Percentiles rank a stretch among this genome's conserved stretches.
phyloP scores from a whole-genome alignment of 1,140 invertebrate genomes.

The Drosophila aff. region DNA sequence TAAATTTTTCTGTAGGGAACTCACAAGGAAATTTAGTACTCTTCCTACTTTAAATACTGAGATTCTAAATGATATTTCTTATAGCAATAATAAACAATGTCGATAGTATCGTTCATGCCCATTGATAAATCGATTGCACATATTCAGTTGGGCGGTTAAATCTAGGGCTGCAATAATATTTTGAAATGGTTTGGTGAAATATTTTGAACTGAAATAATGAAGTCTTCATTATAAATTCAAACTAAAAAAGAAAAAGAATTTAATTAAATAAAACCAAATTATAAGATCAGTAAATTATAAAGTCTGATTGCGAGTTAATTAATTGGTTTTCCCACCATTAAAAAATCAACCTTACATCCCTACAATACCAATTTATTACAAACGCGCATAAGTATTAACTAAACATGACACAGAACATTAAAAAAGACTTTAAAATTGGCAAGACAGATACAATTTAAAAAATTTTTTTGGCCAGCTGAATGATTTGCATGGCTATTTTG shows the following conservation, averaged over 20 bases:
- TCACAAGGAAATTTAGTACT: too few species aligned
- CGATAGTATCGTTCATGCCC: not conserved
- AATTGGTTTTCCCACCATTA: not conserved
- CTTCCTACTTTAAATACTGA: too few species aligned
- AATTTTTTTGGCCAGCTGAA: conserved; percentile 63
- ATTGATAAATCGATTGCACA: not conserved
- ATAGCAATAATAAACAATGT: not conserved
- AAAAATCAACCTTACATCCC: not conserved
- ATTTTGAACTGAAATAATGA: not conserved
- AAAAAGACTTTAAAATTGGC: not conserved
- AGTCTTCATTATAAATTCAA: not conserved
- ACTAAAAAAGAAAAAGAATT: not conserved
- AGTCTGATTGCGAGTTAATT: not conserved
- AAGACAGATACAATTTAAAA: conserved; percentile 19
- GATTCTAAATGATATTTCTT: too few species aligned
- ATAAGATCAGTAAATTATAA: not conserved
- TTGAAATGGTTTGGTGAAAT: not conserved
- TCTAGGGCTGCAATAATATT: conserved; percentile 6
- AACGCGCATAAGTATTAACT: conserved; percentile 7
- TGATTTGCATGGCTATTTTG: conserved; percentile 48
- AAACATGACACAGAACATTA: conserved; percentile 29
- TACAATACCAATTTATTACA: conserved; percentile 32
- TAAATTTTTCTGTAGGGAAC: too few species aligned
- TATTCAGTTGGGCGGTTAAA: not conserved
- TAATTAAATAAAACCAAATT: not conserved